Conservation (phyloP, 2,888 invertebrate genomes). For the Leptinotarsa peninsularis region DNA sequence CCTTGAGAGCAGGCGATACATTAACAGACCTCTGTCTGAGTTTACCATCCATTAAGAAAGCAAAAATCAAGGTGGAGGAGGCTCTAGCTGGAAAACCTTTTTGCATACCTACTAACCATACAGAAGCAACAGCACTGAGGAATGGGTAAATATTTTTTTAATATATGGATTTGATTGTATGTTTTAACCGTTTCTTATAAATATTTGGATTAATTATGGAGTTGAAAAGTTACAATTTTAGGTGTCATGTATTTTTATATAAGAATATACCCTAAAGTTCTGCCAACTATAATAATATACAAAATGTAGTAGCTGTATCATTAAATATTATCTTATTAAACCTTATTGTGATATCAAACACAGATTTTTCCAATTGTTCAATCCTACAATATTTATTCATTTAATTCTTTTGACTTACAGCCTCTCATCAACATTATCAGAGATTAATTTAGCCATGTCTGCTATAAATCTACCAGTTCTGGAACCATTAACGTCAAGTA, state of each 20-base stretch:
- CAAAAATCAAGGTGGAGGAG: slow-evolving; percentile 73
- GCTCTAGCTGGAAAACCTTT: slow-evolving; percentile 76
- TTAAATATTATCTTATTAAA: no score
- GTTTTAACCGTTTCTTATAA: no score
- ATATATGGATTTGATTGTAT: no score
- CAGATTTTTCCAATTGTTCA: no score
- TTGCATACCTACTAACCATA: slow-evolving; percentile 76
- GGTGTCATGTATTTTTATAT: no score
- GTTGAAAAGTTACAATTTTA: not conserved
- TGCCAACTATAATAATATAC: not conserved
- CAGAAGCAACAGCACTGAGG: slow-evolving; percentile 77
- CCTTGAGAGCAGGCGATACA: slow-evolving; percentile 84
- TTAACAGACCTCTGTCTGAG: slow-evolving; percentile 85
- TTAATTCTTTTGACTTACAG: slow-evolving; percentile 65
- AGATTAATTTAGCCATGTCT: slow-evolving; percentile 85
- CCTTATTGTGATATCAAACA: no score
- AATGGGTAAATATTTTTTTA: slow-evolving; percentile 66
- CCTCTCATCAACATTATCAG: slow-evolving; percentile 83
- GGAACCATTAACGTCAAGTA: slow-evolving; percentile 87
- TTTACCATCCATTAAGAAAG: slow-evolving; percentile 77
- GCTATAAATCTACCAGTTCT: slow-evolving; percentile 88
- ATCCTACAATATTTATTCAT: not conserved
- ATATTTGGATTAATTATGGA: slow-evolving; percentile 5
- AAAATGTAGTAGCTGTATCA: not conserved
- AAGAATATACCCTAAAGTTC: not conserved